phyloP scores from a whole-genome alignment of 2,888 invertebrate genomes.

The Rutpela maculata region DNA sequence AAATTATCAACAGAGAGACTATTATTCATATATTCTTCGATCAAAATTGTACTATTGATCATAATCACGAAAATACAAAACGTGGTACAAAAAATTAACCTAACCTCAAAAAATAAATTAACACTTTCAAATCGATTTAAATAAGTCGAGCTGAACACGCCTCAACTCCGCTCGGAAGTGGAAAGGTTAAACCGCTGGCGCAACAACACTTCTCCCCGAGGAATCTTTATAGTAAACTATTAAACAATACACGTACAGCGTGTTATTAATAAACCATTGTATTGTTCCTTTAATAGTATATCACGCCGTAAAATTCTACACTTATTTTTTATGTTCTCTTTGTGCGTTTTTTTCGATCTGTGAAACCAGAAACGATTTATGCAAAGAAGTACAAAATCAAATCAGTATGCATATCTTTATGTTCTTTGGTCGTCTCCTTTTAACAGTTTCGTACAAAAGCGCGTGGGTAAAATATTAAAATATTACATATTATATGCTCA shows the following conservation, averaged over 20 bases:
- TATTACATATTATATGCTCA: not conserved
- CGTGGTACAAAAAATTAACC: no score
- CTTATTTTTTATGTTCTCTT: constrained; percentile 15
- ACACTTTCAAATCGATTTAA: no score
- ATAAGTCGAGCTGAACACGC: no score
- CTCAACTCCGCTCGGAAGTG: no score
- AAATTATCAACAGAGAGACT: no score
- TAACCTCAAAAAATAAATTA: no score
- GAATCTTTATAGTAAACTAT: constrained; percentile 27
- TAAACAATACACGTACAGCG: constrained; percentile 39
- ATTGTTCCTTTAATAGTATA: constrained; percentile 38
- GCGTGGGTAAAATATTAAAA: constrained; percentile 27
- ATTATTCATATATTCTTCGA: no score
- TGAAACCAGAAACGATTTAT: not conserved
- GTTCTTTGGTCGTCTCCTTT: constrained; percentile 1
- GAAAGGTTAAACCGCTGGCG: constrained; percentile 20
- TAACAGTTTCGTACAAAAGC: constrained; percentile 12
- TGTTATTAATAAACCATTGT: constrained; percentile 43
- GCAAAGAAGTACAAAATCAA: constrained; percentile 9
- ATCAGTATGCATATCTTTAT: constrained; percentile 3
- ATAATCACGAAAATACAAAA: no score
- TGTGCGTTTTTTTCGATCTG: constrained; percentile 16
- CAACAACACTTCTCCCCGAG: not conserved
- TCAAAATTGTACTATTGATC: no score
- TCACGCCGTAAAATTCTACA: constrained; percentile 22